Conservation (phyloP, 2,113 vertebrate species). For the Euleptes europaea region DNA sequence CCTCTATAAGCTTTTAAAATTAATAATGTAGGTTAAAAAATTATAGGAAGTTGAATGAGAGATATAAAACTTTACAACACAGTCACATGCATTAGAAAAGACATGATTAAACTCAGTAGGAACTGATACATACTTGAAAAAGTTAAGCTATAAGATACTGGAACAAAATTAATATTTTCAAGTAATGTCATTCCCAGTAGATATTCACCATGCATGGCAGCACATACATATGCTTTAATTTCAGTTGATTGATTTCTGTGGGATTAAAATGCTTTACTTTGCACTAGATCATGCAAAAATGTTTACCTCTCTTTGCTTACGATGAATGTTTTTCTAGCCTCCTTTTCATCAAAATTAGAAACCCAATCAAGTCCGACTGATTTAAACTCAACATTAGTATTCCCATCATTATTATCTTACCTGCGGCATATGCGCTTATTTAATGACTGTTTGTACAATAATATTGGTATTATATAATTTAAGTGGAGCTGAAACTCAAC, state of each 20-base stretch:
- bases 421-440: no score
- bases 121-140: neutral
- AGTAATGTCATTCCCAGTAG: neutral
- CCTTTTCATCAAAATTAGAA: neutral
- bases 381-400: rapidly evolving
- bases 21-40: neutral
- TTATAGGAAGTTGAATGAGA: rapidly evolving
- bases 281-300: neutral
- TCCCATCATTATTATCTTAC: rapidly evolving
- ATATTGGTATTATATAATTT: neutral
- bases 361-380: neutral
- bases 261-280: neutral
- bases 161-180: neutral
- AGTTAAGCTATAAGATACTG: neutral
- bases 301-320: neutral
- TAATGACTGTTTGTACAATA: neutral
- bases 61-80: neutral
- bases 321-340: neutral
- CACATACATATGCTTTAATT: neutral
- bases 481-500: neutral
- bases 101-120: rapidly evolving
- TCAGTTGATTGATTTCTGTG: neutral
- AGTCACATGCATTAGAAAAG: neutral
- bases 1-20: neutral
- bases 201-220: neutral